Evolutionary conservation across 2,888 invertebrate genomes (phyloP).

Genomic region (Euplagia quadripunctaria): DNA sequence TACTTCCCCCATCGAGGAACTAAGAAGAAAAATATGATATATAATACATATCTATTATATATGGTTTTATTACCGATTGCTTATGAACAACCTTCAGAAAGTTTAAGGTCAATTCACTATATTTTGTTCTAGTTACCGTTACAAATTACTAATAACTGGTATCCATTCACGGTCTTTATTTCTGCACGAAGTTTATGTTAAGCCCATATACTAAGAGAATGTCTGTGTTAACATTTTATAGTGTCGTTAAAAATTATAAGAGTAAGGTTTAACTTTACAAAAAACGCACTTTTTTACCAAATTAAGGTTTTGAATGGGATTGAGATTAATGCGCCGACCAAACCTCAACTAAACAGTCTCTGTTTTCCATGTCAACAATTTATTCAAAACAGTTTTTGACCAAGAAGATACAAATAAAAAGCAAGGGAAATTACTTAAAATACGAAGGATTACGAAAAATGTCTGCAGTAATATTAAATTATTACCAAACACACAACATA

Average conservation of each 20-base stretch:
- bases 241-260: not conserved
- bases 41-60: not conserved
- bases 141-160: slow-evolving; percentile 32
- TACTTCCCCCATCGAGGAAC: too few species aligned
- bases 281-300: too few species aligned
- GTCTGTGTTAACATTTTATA: not conserved
- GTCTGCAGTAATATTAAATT: slow-evolving; percentile 13
- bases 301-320: too few species aligned
- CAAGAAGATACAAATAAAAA: not conserved
- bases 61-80: not conserved
- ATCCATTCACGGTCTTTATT: slow-evolving; percentile 27
- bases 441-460: slow-evolving; percentile 7
- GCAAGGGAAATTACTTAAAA: not conserved
- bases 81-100: slow-evolving; percentile 6
- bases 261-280: not conserved
- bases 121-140: slow-evolving; percentile 26
- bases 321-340: not conserved
- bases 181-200: slow-evolving; percentile 24
- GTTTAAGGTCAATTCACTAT: slow-evolving; percentile 20
- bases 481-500: slow-evolving; percentile 9
- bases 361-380: too few species aligned
- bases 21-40: too few species aligned
- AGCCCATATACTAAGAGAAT: slow-evolving; percentile 5
- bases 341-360: not conserved
- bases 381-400: not conserved